Evolutionary conservation across 2,113 vertebrate genomes (phyloP).

Genomic region (Peucedramus taeniatus): DNA sequence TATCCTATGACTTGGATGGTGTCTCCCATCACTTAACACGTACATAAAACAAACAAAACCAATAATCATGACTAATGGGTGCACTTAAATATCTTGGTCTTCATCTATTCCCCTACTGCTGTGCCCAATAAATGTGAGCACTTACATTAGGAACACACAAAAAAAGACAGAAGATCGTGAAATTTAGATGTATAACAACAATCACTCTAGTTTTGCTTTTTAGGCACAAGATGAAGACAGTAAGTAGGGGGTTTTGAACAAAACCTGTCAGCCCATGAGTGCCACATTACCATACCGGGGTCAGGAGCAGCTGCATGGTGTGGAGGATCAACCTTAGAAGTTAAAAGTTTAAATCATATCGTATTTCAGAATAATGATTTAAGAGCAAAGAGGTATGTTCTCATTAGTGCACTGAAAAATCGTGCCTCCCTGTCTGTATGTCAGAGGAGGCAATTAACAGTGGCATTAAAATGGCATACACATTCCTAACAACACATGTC

Average conservation of each 20-base stretch:
- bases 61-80: background rate
- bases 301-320: background rate
- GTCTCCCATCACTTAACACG: background rate
- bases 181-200: background rate
- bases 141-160: background rate
- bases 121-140: background rate
- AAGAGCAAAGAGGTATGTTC: constrained; percentile 17
- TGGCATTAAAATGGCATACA: background rate
- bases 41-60: background rate
- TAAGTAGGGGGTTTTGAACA: background rate
- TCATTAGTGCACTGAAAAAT: constrained; percentile 38
- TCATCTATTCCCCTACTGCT: background rate
- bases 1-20: background rate
- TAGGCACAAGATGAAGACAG: background rate
- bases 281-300: background rate
- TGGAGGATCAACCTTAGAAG: background rate
- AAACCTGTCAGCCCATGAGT: background rate
- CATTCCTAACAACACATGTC: background rate
- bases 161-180: background rate
- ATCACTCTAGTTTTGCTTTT: background rate
- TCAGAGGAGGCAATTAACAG: constrained; percentile 29
- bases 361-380: constrained; percentile 8
- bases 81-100: background rate
- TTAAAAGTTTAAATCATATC: constrained; percentile 30
- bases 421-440: background rate